These are phyloP conservation scores for Polymixis lichenea DNA, from an alignment of 2,888 invertebrate species.

Conservation along the genomic window DNA sequence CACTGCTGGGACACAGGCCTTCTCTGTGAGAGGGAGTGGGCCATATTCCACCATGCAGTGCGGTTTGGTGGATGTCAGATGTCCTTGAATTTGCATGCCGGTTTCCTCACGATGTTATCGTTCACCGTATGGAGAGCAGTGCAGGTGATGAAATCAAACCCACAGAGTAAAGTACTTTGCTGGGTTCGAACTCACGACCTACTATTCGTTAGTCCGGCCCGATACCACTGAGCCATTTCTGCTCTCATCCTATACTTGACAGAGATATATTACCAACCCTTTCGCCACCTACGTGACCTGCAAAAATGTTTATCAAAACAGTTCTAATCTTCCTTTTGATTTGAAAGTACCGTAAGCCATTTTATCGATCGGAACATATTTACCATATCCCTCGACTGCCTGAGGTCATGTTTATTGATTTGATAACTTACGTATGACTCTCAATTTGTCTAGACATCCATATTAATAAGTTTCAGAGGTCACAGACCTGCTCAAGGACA, in stretches of 20 bases:
- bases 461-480: conserved; percentile 18
- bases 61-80: no score
- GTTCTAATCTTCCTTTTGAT: neutral
- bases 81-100: no score
- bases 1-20: no score
- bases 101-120: no score
- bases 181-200: no score
- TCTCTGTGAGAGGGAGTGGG: no score
- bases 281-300: neutral
- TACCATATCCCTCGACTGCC: conserved; percentile 12
- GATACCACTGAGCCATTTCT: no score
- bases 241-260: neutral
- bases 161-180: no score
- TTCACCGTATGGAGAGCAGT: no score
- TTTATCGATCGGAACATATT: conserved; percentile 30
- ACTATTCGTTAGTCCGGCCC: no score
- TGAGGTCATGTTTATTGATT: conserved; percentile 49
- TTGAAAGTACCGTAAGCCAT: neutral
- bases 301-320: conserved; percentile 2
- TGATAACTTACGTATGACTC: conserved; percentile 10
- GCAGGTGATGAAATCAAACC: no score
- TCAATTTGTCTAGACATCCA: conserved; percentile 48
- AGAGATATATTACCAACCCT: neutral
- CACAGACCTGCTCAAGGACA: conserved; percentile 29
- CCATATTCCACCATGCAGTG: no score